Percentiles rank a stretch among this genome's conserved stretches.
Evolutionary conservation across 2,888 invertebrate genomes (phyloP).

Genomic region (Mesopsocus fuscifrons): DNA sequence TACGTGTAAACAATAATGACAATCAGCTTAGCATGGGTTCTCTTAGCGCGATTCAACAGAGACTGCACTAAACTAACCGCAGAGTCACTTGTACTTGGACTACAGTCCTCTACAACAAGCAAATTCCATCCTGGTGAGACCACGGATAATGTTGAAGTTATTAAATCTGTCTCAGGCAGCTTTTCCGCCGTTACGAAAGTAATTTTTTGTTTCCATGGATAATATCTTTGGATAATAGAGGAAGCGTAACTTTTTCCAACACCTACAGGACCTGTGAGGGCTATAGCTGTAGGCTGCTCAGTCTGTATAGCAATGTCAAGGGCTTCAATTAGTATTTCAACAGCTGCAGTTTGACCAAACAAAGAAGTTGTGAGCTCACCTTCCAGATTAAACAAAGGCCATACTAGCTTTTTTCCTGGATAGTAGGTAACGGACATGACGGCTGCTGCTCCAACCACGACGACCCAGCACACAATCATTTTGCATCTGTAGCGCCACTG

Average conservation of each 20-base stretch:
- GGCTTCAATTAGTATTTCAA: not conserved
- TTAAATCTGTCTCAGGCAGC: not conserved
- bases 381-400: too few relatives aligned
- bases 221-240: not conserved
- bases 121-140: not conserved
- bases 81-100: not conserved
- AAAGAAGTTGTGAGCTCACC: too few relatives aligned
- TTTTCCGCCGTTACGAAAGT: not conserved
- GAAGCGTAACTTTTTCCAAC: not conserved
- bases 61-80: not conserved
- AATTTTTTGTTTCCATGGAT: not conserved
- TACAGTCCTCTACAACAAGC: conserved; percentile 1
- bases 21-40: not conserved
- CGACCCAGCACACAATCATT: too few relatives aligned
- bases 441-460: too few relatives aligned
- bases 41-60: not conserved
- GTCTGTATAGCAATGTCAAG: not conserved
- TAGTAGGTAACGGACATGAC: too few relatives aligned
- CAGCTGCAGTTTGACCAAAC: conserved; percentile 1
- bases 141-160: too few relatives aligned
- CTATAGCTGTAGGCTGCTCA: not conserved
- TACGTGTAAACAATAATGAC: not conserved
- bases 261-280: not conserved
- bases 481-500: too few relatives aligned
- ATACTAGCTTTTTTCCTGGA: too few relatives aligned